These are phyloP conservation scores for Coracias cyanogaster DNA, from an alignment of 2,797 vertebrate genomes.

Conservation along the genomic window DNA sequence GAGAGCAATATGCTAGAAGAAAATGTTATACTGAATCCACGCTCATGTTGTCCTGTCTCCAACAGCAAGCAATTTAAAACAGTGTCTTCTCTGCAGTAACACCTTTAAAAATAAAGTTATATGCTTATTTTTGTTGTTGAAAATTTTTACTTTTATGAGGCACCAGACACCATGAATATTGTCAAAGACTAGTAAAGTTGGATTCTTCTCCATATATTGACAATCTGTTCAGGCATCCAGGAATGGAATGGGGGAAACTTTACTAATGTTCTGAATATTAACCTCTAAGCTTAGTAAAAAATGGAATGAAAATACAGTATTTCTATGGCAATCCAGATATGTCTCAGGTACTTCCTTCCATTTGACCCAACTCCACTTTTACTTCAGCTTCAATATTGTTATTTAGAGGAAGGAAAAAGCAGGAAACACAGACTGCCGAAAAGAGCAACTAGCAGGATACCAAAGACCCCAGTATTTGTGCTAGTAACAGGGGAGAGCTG, in stretches of 20 bases:
- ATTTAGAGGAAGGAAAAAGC: not conserved
- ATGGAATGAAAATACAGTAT: conserved; percentile 67
- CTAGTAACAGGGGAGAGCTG: not conserved
- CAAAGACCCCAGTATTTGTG: not conserved
- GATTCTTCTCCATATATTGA: conserved; percentile 54
- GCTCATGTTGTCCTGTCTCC: not conserved
- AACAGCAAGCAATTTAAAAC: conserved; percentile 29
- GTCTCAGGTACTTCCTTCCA: conserved; percentile 37
- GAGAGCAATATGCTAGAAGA: not conserved
- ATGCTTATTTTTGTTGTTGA: conserved; percentile 24
- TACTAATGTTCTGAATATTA: conserved; percentile 68
- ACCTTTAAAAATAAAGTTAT: conserved; percentile 62
- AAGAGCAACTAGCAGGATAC: not conserved
- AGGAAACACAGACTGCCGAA: not conserved
- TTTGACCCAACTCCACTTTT: conserved; percentile 26
- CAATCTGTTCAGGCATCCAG: conserved; percentile 53
- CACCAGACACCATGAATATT: not conserved
- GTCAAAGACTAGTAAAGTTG: conserved; percentile 40
- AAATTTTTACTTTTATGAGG: conserved; percentile 46
- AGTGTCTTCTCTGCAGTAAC: conserved; percentile 22
- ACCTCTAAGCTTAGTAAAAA: conserved; percentile 71
- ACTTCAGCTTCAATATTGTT: conserved; percentile 23
- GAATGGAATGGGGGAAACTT: conserved; percentile 49
- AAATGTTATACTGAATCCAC: conserved; percentile 9
- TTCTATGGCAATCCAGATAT: conserved; percentile 66